Evolutionary conservation across 2,888 invertebrate species (phyloP).

Genomic region (Pseudococcus longispinus): DNA sequence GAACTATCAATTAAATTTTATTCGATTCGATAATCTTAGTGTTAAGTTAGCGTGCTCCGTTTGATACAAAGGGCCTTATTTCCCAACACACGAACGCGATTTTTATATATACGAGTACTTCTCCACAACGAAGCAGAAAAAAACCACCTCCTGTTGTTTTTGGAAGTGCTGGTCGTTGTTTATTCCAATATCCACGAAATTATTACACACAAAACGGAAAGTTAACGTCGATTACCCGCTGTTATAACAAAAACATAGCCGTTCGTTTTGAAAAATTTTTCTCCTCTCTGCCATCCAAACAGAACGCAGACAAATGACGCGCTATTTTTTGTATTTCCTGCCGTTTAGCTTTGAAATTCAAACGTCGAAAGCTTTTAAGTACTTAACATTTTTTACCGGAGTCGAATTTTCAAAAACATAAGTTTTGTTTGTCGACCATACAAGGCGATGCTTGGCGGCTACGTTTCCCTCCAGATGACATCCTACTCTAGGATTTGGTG

Average conservation of each 20-base stretch:
- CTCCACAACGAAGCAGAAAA: neutral
- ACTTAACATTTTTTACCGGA: conserved; percentile 25
- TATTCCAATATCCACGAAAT: conserved; percentile 21
- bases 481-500: neutral
- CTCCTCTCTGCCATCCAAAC: neutral
- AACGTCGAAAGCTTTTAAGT: conserved; percentile 22
- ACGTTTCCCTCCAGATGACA: neutral
- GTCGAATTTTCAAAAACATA: neutral
- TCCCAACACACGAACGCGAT: neutral
- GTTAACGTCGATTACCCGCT: conserved; percentile 49
- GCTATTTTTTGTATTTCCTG: conserved; percentile 18
- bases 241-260: conserved; percentile 43
- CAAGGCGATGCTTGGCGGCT: neutral
- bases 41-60: neutral
- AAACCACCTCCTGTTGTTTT: conserved; percentile 25
- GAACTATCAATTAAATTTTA: neutral
- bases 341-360: conserved; percentile 18
- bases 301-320: conserved; percentile 12
- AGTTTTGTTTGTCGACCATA: neutral
- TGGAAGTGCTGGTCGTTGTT: conserved; percentile 35
- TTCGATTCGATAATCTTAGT: conserved; percentile 9
- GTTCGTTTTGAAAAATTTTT: neutral
- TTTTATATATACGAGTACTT: too few relatives aligned
- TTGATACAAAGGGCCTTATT: neutral
- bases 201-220: conserved; percentile 28